Evolutionary conservation across 2,113 vertebrate species (phyloP), one percentile per base, ranked within the genome.

Genomic region (Cheirogaleus medius): DNA sequence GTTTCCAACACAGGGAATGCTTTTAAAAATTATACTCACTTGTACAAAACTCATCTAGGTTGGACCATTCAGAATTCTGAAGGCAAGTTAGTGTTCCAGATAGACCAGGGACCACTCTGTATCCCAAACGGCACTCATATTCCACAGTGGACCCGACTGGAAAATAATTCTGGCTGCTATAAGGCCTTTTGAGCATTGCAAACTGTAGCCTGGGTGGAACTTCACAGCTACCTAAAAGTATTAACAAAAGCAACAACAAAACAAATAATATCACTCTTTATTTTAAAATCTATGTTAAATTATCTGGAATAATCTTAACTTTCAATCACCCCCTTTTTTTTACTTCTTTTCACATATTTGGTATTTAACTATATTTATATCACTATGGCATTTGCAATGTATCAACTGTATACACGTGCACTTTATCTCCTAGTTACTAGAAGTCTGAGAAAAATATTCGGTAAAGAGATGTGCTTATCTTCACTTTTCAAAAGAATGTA

Each of bases 111-210:
- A 25, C 6, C 93, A 90, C 97, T 29, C 0, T 17, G 52, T 95
- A 99, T 85, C 98, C 98, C 5, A 34, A 54, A 25, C 42, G 98
- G 25, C 98, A 99, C 5, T 92, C 94, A 64, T 98, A 99, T 20
- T 96, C 95, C 83, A 98, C 97, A 32, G 49, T 69, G 49, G 87
- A 97, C 83, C 98, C 98, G 29, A 91, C 87, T 76, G 98, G 96
- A 94, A 98, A 98, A 52, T 77, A 98, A 96, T 96, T 42, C 89
- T 94, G 83, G 12, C 34, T 49, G 54, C 4, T 93, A 39, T 98
- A 98, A 80, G 68, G 11, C 66, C 39, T 74, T 0, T 82, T 92
- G 32, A 98, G 98, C 74, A 96, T 63, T 86, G 98, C 98, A 97
- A 97, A 98, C 11, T 0, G 6, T 15, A 99, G 78, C 20, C 73